A percentile compares a stretch with the other conserved stretches of the same genome.
phyloP scores from a whole-genome alignment of 2,113 vertebrate genomes.

The Chaetorhynchus papuensis region DNA sequence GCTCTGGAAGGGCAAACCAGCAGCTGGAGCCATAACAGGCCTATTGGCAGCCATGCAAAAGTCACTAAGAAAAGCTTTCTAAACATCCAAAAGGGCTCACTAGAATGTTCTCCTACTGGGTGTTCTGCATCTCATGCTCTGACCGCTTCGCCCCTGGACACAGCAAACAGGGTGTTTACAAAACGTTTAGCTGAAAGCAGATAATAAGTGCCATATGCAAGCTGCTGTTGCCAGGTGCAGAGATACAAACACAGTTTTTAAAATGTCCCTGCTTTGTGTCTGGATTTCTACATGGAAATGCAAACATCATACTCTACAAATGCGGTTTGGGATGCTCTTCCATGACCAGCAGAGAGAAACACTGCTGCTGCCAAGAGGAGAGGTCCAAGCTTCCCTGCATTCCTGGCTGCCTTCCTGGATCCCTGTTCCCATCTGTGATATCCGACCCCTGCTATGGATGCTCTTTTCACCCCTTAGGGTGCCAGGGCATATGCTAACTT shows the following conservation, averaged over 20 bases:
- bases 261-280: background rate
- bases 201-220: background rate
- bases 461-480: background rate
- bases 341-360: background rate
- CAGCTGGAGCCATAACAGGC: background rate
- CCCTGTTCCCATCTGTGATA: background rate
- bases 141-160: background rate
- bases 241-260: background rate
- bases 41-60: background rate
- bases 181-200: background rate
- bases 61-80: background rate
- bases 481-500: background rate
- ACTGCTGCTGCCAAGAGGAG: background rate
- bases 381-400: fast-evolving
- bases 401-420: background rate
- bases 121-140: background rate
- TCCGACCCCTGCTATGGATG: background rate
- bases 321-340: background rate
- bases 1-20: background rate
- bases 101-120: background rate
- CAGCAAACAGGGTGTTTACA: background rate
- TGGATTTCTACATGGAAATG: background rate
- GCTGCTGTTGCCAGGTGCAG: background rate
- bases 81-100: background rate
- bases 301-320: fast-evolving